Evolutionary conservation across 2,888 invertebrate species (phyloP).

Genomic region (Halictus quadricinctus): DNA sequence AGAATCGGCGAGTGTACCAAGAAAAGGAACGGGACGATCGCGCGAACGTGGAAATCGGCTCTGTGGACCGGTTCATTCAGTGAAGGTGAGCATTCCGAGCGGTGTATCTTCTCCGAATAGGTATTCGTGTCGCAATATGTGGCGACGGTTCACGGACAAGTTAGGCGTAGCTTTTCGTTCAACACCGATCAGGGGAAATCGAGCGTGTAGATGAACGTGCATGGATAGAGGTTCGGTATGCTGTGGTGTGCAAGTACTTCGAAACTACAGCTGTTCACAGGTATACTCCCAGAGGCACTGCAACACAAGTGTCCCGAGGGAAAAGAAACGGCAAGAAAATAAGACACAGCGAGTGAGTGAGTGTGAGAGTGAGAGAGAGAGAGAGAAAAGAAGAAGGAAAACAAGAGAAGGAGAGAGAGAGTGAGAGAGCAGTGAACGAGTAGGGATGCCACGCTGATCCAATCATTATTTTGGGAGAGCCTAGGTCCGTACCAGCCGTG

Average conservation of each 20-base stretch:
- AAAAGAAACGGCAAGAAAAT: constrained; percentile 44
- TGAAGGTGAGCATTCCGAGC: constrained; percentile 6
- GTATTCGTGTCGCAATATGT: constrained; percentile 47
- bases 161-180: constrained; percentile 35
- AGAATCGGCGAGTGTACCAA: constrained; percentile 22
- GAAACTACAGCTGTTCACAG: constrained; percentile 67
- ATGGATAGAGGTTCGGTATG: constrained; percentile 16
- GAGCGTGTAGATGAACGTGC: background rate
- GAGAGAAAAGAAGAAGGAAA: too few species aligned
- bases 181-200: background rate
- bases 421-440: constrained; percentile 44
- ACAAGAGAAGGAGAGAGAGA: constrained; percentile 27
- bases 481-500: constrained; percentile 74
- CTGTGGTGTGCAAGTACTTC: background rate
- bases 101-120: constrained; percentile 33
- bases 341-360: background rate
- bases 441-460: constrained; percentile 75
- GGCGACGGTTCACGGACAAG: constrained; percentile 19
- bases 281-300: constrained; percentile 59
- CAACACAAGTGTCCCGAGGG: constrained; percentile 69
- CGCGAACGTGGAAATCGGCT: background rate
- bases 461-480: constrained; percentile 81
- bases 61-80: constrained; percentile 21
- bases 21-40: background rate
- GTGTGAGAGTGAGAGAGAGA: constrained; percentile 33